Evolutionary conservation across 2,888 invertebrate genomes (phyloP).

Genomic region (Clitarchus hookeri): DNA sequence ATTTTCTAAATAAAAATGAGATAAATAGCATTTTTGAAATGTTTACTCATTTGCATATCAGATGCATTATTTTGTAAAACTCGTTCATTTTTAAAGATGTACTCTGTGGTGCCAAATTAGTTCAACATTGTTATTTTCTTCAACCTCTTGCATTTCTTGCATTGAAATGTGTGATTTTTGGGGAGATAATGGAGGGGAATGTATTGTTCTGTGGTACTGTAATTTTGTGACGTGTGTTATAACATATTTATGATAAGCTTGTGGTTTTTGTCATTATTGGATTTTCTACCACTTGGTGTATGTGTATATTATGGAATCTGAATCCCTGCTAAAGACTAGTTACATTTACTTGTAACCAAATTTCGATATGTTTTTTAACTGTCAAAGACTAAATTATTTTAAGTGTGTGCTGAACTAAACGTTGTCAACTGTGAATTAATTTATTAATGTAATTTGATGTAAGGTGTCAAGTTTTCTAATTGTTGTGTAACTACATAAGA

Average conservation of each 20-base stretch:
- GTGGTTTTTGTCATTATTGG: not conserved
- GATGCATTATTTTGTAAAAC: not conserved
- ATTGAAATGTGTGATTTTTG: not conserved
- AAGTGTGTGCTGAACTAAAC: not conserved
- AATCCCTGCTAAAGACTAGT: not conserved
- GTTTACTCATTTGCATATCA: not conserved
- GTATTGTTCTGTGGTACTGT: conserved; percentile 8
- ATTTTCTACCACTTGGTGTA: not conserved
- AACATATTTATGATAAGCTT: conserved; percentile 10
- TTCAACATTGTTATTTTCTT: not conserved
- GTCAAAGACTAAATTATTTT: not conserved
- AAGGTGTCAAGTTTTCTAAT: no score
- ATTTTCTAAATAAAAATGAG: not conserved
- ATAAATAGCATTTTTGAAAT: not conserved
- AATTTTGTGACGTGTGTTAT: conserved; percentile 6
- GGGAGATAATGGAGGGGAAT: not conserved
- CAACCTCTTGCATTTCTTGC: not conserved
- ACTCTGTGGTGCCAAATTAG: not conserved
- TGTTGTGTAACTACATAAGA: no score
- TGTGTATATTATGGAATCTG: not conserved
- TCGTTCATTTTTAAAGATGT: not conserved
- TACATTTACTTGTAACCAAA: not conserved
- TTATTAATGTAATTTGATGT: no score
- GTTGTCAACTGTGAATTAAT: no score
- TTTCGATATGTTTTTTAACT: no score